These are phyloP conservation scores for Cryptoprocta ferox DNA, from an alignment of 2,797 vertebrate species.

Conservation along the genomic window DNA sequence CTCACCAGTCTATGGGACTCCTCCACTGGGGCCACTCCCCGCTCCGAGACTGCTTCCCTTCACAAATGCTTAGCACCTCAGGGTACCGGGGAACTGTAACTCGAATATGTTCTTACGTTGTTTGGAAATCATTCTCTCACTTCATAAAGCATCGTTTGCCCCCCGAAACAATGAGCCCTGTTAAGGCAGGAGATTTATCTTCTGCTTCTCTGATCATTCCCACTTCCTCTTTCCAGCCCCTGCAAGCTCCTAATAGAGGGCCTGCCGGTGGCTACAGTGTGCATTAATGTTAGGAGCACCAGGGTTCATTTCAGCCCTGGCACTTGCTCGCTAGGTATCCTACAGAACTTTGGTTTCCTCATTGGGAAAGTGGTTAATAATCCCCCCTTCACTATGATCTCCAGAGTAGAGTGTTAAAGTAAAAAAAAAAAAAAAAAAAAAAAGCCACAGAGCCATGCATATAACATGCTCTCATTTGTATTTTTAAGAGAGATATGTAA, in stretches of 20 bases:
- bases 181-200: background rate
- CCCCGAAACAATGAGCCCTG: background rate
- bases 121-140: background rate
- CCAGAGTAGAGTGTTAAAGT: background rate
- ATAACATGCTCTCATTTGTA: background rate
- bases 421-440: no score
- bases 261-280: background rate
- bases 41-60: background rate
- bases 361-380: background rate
- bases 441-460: background rate
- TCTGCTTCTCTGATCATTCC: background rate
- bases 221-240: background rate
- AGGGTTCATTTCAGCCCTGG: background rate
- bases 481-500: background rate
- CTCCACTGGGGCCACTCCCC: background rate
- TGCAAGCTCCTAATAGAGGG: no score
- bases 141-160: background rate
- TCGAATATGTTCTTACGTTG: background rate
- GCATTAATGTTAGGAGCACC: background rate
- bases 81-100: background rate
- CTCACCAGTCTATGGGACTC: background rate
- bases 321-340: background rate
- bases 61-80: background rate
- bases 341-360: background rate
- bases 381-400: background rate